These are phyloP conservation scores for Cantharis lateralis DNA, from an alignment of 2,888 invertebrate species.

Conservation along the genomic window DNA sequence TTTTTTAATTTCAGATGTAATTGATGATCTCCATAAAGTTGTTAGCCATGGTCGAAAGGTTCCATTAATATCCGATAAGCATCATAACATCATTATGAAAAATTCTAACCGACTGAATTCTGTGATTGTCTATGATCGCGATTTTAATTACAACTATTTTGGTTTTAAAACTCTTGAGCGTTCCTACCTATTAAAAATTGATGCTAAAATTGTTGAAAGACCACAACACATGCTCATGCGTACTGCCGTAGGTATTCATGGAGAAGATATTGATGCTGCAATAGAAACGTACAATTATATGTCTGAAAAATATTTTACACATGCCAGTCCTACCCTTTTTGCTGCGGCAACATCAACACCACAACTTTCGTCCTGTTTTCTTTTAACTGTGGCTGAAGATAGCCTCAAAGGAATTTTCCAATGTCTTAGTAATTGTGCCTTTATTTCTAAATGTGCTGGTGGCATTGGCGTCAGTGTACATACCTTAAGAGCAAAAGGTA, in stretches of 20 bases:
- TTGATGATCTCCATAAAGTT: conserved; percentile 82
- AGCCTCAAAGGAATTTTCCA: conserved; percentile 95
- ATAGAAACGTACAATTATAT: conserved; percentile 95
- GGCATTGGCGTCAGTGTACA: conserved; percentile 97
- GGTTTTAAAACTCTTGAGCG: conserved; percentile 98
- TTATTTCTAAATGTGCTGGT: conserved; percentile 96
- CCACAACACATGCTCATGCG: conserved; percentile 99
- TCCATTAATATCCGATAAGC: conserved; percentile 87
- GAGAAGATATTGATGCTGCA: conserved; percentile 87
- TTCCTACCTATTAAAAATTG: conserved; percentile 90
- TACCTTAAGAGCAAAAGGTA: conserved; percentile 90
- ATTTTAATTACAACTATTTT: conserved; percentile 97
- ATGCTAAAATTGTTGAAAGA: conserved; percentile 91
- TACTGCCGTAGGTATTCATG: conserved; percentile 95
- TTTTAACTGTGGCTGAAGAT: conserved; percentile 92
- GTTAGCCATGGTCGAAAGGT: conserved; percentile 75
- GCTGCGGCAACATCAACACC: conserved; percentile 91
- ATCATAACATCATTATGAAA: conserved; percentile 79
- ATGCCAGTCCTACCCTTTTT: conserved; percentile 97
- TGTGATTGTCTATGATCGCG: conserved; percentile 94
- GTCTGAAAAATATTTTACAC: conserved; percentile 95
- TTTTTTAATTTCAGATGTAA: conserved; percentile 74
- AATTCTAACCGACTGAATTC: conserved; percentile 92
- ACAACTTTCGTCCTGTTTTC: conserved; percentile 94
- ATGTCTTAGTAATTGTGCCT: conserved; percentile 88